phyloP scores from a whole-genome alignment of 2,113 vertebrate species.

The Corythoichthys intestinalis region DNA sequence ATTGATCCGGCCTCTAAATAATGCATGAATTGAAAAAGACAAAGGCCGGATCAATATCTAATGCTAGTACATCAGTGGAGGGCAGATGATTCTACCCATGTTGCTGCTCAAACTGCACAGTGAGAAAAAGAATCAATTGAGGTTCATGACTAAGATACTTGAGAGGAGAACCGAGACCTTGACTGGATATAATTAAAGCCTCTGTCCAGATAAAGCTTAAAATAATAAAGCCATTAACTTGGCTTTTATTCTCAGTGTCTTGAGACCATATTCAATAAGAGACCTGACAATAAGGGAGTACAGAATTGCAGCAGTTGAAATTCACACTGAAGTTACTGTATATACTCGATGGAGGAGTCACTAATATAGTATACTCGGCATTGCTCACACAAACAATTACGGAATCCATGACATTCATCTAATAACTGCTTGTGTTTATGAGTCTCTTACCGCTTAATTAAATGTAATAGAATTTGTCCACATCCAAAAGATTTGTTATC shows the following conservation, averaged over 20 bases:
- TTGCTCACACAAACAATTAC: constrained; percentile 10
- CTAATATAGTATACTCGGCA: constrained; percentile 1
- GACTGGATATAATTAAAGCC: background rate
- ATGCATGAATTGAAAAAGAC: constrained; percentile 60
- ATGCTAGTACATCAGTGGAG: constrained; percentile 38
- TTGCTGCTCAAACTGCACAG: constrained; percentile 3
- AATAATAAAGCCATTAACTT: background rate
- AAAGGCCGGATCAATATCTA: constrained; percentile 55
- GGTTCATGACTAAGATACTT: background rate
- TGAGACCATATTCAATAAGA: background rate
- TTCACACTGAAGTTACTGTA: background rate
- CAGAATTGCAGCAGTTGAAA: background rate
- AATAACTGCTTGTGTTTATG: constrained; percentile 9
- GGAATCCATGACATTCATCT: constrained; percentile 10
- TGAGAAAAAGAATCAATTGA: constrained; percentile 17
- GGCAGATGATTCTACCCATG: constrained; percentile 25
- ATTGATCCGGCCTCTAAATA: constrained; percentile 66
- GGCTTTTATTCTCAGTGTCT: constrained; percentile 8
- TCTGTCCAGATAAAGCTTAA: background rate
- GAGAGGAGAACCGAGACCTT: background rate
- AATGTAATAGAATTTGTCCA: constrained; percentile 30
- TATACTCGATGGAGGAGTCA: background rate
- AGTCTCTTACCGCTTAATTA: constrained; percentile 31
- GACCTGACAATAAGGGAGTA: background rate
- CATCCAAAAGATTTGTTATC: constrained; percentile 27